phyloP scores from a whole-genome alignment of 2,797 vertebrate species.

The Hozukius guyotensis region DNA sequence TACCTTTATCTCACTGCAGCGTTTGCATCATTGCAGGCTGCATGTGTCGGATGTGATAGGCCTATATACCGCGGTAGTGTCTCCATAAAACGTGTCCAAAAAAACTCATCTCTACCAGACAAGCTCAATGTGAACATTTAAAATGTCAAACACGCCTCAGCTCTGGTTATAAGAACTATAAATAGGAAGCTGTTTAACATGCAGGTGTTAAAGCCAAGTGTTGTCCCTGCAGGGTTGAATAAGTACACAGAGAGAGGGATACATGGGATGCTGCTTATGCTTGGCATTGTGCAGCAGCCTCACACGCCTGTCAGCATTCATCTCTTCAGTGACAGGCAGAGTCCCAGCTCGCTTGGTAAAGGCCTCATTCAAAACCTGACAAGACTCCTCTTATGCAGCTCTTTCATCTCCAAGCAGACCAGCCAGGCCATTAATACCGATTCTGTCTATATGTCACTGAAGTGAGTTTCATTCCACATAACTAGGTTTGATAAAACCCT shows the following conservation, averaged over 20 bases:
- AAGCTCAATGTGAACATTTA: slow-evolving; percentile 33
- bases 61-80: not conserved
- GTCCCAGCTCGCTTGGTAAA: slow-evolving; percentile 22
- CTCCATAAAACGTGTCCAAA: slow-evolving; percentile 38
- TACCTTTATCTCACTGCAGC: not conserved
- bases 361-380: slow-evolving; percentile 52
- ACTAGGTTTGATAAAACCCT: not conserved
- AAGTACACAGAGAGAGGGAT: slow-evolving; percentile 26
- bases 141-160: slow-evolving; percentile 35
- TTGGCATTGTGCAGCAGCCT: slow-evolving; percentile 47
- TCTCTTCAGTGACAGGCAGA: slow-evolving; percentile 47
- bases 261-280: slow-evolving; percentile 32
- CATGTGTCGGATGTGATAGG: slow-evolving; percentile 24
- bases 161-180: slow-evolving; percentile 23
- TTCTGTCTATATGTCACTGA: slow-evolving; percentile 14
- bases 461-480: slow-evolving; percentile 17
- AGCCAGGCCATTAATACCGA: slow-evolving; percentile 6
- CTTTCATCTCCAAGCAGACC: slow-evolving; percentile 49
- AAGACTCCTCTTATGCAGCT: slow-evolving; percentile 41
- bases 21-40: slow-evolving; percentile 6
- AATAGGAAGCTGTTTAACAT: slow-evolving; percentile 44
- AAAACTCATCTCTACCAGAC: slow-evolving; percentile 27
- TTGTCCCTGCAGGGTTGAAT: slow-evolving; percentile 37
- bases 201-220: slow-evolving; percentile 34
- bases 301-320: slow-evolving; percentile 62